Conservation (phyloP, 2,888 invertebrate genomes). For the Heliconius charithonia region DNA sequence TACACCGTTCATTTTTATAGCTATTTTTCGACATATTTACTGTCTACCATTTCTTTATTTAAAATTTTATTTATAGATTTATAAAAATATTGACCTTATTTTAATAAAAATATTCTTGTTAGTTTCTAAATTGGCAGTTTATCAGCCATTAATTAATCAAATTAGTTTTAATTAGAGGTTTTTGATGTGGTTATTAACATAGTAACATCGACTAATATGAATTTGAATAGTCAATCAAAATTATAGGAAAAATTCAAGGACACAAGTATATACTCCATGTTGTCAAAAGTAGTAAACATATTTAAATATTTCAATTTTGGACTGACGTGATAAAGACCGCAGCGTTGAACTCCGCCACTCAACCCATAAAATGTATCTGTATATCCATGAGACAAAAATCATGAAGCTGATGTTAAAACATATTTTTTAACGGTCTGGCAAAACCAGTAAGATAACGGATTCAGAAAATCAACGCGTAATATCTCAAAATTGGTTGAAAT, state of each 20-base stretch:
- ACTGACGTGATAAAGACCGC: background rate
- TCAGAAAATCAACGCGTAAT: too few species aligned
- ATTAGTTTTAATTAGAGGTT: slow-evolving; percentile 8
- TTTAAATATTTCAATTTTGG: background rate
- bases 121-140: background rate
- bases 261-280: background rate
- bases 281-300: background rate
- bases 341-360: background rate
- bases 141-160: slow-evolving; percentile 4
- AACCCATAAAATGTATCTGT: background rate
- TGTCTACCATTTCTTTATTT: slow-evolving; percentile 39
- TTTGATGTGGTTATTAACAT: background rate
- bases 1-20: slow-evolving; percentile 60
- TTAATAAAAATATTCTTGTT: background rate
- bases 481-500: background rate
- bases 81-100: slow-evolving; percentile 10
- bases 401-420: too few species aligned
- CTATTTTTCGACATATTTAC: slow-evolving; percentile 65
- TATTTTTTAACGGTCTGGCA: too few species aligned
- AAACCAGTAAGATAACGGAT: too few species aligned
- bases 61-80: background rate
- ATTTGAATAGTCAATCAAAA: background rate
- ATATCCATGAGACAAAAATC: too few species aligned
- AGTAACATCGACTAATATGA: background rate
- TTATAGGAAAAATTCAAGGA: background rate